phyloP scores from a whole-genome alignment of 2,888 invertebrate genomes.

The Drosophila paracracens region DNA sequence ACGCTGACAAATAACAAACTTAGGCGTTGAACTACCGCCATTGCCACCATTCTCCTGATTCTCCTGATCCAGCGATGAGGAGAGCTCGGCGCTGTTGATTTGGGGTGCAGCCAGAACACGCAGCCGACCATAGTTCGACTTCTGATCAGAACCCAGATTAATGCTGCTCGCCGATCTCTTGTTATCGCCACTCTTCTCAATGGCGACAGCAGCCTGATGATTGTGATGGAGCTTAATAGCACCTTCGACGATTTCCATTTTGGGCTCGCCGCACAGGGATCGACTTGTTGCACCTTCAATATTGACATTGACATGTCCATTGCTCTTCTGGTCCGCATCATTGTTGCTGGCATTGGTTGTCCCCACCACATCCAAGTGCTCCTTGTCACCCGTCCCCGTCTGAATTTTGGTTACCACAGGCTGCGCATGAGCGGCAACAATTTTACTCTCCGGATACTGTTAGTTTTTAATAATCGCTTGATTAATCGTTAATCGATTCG shows the following conservation, averaged over 20 bases:
- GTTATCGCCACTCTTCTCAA: conserved; percentile 41
- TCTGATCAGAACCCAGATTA: conserved; percentile 55
- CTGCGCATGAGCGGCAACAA: conserved; percentile 6
- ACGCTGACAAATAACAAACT: conserved; percentile 35
- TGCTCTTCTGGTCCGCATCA: conserved; percentile 31
- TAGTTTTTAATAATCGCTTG: not conserved
- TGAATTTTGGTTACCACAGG: conserved; percentile 36
- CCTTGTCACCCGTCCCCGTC: conserved; percentile 22
- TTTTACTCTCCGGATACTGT: conserved; percentile 64
- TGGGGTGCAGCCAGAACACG: conserved; percentile 89
- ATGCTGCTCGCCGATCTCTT: conserved; percentile 32
- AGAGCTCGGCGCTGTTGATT: conserved; percentile 70
- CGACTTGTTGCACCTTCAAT: conserved; percentile 18
- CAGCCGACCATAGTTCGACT: conserved; percentile 90
- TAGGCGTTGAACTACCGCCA: conserved; percentile 20
- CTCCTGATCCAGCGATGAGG: conserved; percentile 52
- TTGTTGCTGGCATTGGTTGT: conserved; percentile 6
- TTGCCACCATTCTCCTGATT: conserved; percentile 50
- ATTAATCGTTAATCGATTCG: not conserved
- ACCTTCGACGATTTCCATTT: conserved; percentile 16
- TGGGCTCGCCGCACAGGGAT: conserved; percentile 24
- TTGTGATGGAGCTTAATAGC: conserved; percentile 9
- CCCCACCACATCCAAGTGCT: not conserved
- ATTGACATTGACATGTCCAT: conserved; percentile 19
- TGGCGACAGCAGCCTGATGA: conserved; percentile 8